phyloP scores from a whole-genome alignment of 1,140 invertebrate genomes.

The Drosophila paulistorum region DNA sequence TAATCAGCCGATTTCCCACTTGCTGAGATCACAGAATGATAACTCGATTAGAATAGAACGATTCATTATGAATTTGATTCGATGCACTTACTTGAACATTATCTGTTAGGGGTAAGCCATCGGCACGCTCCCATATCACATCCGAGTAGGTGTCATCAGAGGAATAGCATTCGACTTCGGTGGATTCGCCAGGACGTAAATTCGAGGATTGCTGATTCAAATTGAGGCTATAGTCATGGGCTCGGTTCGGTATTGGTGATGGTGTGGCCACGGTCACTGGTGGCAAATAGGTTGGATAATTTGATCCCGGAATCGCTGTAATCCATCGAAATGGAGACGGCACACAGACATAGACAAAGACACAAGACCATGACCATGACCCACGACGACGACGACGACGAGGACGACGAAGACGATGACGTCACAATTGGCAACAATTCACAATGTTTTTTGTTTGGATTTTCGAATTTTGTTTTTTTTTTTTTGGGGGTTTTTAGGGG shows the following conservation, averaged over 20 bases:
- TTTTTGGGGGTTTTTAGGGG: slow-evolving; percentile 4
- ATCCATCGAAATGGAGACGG: slow-evolving; percentile 35
- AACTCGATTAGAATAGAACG: no score
- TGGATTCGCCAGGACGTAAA: slow-evolving; percentile 68
- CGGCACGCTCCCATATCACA: slow-evolving; percentile 84
- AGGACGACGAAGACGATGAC: slow-evolving; percentile 24
- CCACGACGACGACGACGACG: slow-evolving; percentile 10
- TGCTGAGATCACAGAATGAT: slow-evolving; percentile 50
- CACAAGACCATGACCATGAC: slow-evolving; percentile 25
- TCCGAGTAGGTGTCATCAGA: slow-evolving; percentile 76
- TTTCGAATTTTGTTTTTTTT: not conserved
- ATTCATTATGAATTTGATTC: no score
- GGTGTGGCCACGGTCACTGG: slow-evolving; percentile 34
- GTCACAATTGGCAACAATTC: slow-evolving; percentile 76
- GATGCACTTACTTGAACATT: slow-evolving; percentile 70
- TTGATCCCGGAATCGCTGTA: slow-evolving; percentile 26
- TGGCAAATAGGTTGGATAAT: slow-evolving; percentile 56
- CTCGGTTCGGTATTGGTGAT: slow-evolving; percentile 25
- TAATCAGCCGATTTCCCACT: slow-evolving; percentile 83
- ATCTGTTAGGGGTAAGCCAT: slow-evolving; percentile 80
- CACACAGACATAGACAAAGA: slow-evolving; percentile 61
- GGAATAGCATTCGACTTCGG: slow-evolving; percentile 79
- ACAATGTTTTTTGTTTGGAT: slow-evolving; percentile 37
- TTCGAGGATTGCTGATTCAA: slow-evolving; percentile 74
- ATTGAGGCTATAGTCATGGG: slow-evolving; percentile 69